phyloP scores from a whole-genome alignment of 64 coral and sea anemone species.

The Dendrophyllia cribrosa region DNA sequence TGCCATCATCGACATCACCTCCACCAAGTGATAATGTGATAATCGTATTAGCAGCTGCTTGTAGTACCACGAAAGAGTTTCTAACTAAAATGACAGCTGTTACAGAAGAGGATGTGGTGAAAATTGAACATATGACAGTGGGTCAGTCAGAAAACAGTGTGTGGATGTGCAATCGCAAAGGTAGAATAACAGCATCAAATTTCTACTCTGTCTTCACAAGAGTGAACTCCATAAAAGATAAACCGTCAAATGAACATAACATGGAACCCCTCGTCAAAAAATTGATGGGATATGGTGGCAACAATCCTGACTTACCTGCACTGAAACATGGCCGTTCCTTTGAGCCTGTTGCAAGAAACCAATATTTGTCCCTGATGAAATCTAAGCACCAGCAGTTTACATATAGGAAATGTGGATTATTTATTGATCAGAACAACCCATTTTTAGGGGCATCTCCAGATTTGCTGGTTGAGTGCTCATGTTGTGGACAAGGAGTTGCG shows the following conservation, averaged over 20 bases:
- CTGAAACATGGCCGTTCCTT: slow-evolving; percentile 30
- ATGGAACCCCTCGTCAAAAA: no score
- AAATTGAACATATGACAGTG: no score
- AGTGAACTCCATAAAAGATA: neutral
- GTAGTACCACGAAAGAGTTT: slow-evolving; percentile 22
- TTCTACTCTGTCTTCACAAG: slow-evolving; percentile 18
- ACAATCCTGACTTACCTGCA: neutral
- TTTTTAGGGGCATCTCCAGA: slow-evolving; percentile 48
- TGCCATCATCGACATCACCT: no score
- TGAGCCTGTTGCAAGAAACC: slow-evolving; percentile 25
- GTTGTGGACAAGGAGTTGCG: slow-evolving; percentile 46
- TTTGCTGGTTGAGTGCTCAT: slow-evolving; percentile 38
- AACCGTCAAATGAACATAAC: neutral
- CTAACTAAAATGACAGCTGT: neutral
- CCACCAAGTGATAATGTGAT: no score
- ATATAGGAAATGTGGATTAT: slow-evolving; percentile 39
- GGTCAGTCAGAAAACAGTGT: neutral
- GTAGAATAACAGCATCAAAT: slow-evolving; percentile 24
- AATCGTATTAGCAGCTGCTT: no score
- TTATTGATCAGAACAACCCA: slow-evolving; percentile 29
- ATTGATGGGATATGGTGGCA: slow-evolving; percentile 4
- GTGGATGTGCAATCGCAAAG: neutral
- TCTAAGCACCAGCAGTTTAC: neutral
- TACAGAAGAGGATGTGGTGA: neutral
- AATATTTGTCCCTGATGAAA: slow-evolving; percentile 33